Conservation (phyloP, 2,888 invertebrate species). For the Caenorhabditis auriculariae region DNA sequence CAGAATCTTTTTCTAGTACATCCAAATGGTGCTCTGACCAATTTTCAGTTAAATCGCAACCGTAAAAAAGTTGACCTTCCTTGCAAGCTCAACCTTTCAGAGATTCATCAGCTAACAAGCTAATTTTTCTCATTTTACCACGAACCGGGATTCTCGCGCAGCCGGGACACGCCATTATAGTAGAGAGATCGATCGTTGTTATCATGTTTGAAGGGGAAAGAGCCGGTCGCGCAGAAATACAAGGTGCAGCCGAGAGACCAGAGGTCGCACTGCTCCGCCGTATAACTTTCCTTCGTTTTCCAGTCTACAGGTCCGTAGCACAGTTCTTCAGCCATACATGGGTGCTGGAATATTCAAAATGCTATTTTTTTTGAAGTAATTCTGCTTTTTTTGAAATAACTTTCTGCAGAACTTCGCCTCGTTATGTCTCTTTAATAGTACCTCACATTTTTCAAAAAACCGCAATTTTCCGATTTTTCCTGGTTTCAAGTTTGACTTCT, state of each 20-base stretch:
- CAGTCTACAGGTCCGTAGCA: conserved; percentile 10
- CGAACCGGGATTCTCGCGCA: conserved; percentile 2
- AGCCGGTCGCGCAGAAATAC: conserved; percentile 26
- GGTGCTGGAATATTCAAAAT: conserved; percentile 15
- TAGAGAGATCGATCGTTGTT: conserved; percentile 10
- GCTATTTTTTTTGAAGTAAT: neutral
- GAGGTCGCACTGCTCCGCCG: conserved; percentile 27
- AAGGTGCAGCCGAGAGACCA: conserved; percentile 39
- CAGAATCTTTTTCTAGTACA: too few species aligned
- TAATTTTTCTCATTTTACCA: neutral
- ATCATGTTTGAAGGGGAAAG: conserved; percentile 14
- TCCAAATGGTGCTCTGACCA: too few species aligned
- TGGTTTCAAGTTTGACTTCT: too few species aligned
- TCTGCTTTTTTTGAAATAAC: neutral
- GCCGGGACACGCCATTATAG: neutral
- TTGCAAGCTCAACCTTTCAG: too few species aligned
- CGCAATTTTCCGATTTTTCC: too few species aligned
- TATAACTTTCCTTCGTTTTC: conserved; percentile 17
- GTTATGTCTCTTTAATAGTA: too few species aligned
- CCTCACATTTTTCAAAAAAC: too few species aligned
- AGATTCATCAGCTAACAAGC: too few species aligned
- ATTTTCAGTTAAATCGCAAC: too few species aligned
- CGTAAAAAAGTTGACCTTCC: too few species aligned
- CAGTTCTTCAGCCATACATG: conserved; percentile 17
- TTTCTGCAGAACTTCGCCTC: neutral